Percentiles rank a stretch among this genome's conserved stretches.
Conservation (phyloP, 2,113 vertebrate species). For the Pelobates fuscus region DNA sequence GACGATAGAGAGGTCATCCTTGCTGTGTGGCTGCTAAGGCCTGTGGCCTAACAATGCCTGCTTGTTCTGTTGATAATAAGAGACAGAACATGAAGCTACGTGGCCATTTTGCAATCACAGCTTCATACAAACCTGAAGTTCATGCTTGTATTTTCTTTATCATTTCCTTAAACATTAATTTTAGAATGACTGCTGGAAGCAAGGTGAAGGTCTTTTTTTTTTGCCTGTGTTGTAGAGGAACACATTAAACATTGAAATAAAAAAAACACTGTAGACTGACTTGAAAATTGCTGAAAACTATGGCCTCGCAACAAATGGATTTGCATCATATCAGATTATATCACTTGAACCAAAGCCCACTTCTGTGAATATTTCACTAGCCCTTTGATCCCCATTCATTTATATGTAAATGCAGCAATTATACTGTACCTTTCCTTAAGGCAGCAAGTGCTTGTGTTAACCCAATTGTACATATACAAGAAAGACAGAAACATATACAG, state of each 20-base stretch:
- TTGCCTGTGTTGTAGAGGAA: no score
- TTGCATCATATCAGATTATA: neutral
- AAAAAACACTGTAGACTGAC: no score
- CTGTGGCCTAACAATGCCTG: slow-evolving; percentile 4
- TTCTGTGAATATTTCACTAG: neutral
- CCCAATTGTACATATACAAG: no score
- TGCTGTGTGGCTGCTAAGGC: slow-evolving; percentile 6
- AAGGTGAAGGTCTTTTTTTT: no score
- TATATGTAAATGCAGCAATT: neutral
- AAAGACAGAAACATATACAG: no score
- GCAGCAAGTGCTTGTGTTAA: no score
- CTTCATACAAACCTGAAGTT: neutral
- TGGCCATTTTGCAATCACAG: neutral
- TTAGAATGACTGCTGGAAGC: no score
- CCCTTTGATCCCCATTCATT: neutral
- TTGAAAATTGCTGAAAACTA: no score
- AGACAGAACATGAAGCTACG: neutral
- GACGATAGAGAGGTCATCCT: neutral
- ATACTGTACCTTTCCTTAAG: no score
- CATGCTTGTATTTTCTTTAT: neutral
- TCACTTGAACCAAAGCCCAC: slow-evolving; percentile 3
- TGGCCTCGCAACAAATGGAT: no score
- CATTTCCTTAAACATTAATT: neutral
- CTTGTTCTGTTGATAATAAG: slow-evolving; percentile 7
- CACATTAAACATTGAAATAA: no score